A percentile compares a stretch with the other conserved stretches of the same genome.
These are phyloP conservation scores for Allolobophora icterica DNA, from an alignment of 2,888 invertebrate species.

Conservation along the genomic window DNA sequence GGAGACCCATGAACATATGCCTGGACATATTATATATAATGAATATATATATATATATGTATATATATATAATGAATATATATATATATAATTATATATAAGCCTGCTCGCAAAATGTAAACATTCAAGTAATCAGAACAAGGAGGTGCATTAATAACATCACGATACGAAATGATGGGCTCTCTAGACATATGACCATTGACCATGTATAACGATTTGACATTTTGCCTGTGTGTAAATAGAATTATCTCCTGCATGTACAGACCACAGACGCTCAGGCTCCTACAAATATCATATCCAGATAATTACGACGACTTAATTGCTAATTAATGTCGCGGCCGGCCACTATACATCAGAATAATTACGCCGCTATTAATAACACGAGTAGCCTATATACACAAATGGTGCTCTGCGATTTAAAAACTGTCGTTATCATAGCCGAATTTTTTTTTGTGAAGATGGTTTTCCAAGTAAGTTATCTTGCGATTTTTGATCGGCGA, in stretches of 20 bases:
- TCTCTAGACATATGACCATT: too few relatives aligned
- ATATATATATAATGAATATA: too few relatives aligned
- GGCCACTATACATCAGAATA: not conserved
- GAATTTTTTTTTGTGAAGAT: not conserved
- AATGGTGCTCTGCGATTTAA: not conserved
- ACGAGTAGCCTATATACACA: not conserved
- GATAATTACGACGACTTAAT: constrained; percentile 5
- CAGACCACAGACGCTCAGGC: not conserved
- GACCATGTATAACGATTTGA: constrained; percentile 8
- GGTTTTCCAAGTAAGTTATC: not conserved
- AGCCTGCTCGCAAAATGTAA: not conserved
- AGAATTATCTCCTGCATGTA: not conserved
- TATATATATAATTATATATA: not conserved
- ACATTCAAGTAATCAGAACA: not conserved
- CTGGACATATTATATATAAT: too few relatives aligned
- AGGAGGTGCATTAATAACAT: not conserved
- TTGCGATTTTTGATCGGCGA: too few relatives aligned
- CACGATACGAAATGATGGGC: not conserved
- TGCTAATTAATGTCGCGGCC: not conserved
- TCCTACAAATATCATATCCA: not conserved
- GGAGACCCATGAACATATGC: too few relatives aligned
- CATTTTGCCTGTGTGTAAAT: not conserved
- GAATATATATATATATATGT: too few relatives aligned
- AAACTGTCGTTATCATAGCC: not conserved
- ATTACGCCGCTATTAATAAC: not conserved